Base-by-base conservation (phyloP, 2,888 invertebrate genomes). In the Chrysomela aeneicollis region DNA sequence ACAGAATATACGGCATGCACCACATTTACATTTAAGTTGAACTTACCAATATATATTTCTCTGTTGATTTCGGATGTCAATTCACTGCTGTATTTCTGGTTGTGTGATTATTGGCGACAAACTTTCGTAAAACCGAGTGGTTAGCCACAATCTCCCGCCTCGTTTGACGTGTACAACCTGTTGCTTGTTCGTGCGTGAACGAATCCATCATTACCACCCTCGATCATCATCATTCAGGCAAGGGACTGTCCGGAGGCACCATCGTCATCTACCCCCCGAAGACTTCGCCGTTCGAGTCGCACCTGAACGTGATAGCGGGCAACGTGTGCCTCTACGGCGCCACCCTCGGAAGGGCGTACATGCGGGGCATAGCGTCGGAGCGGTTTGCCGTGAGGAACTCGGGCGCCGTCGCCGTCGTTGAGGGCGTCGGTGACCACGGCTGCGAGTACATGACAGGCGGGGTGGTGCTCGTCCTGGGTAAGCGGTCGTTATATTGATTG, bases 391-490 rank as follows among this genome's bases (percentile, higher is more conserved):
- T 99, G 17, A 89, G 99, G 69, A 99, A 99, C 86, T 98, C 97
- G 0, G 99, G 99, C 2, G 98, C 94, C 46, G 87, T 89, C 30
- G 97, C 98, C 12, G 97, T 99, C 15, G 94, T 95, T 69, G 99
- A 99, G 86, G 98, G 98, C 59, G 97, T 97, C 63, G 99, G 99
- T 46, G 99, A 99, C 86, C 98, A 99, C 84, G 98, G 97, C 64
- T 99, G 99, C 86, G 99, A 99, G 85, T 99, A 99, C 84, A 99
- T 99, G 99, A 99, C 99, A 53, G 98, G 97, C 12, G 98, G 98
- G 64, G 85, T 88, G 64, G 93, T 93, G 68, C 87, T 99, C 57
- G 92, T 99, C 77, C 88, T 99, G 15, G 81, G 81, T 79, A 71
- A 71, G 63, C 66, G 9, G 2, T 26, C 32, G n/a, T n/a, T n/a